A percentile compares a stretch with the other conserved stretches of the same genome.
Conservation (phyloP, 2,888 invertebrate genomes). For the Drepana falcataria region DNA sequence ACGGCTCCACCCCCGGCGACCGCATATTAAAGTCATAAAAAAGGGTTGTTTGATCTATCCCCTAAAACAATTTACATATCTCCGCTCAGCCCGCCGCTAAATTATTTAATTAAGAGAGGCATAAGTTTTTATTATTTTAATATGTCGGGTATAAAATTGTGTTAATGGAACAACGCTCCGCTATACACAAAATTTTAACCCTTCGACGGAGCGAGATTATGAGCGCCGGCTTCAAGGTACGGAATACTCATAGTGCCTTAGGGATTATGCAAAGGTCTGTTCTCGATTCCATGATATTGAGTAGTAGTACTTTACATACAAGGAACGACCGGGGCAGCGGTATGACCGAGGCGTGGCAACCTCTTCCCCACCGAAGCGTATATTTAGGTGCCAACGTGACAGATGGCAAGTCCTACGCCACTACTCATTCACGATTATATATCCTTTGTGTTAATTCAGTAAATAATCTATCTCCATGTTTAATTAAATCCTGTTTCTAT, state of each 20-base stretch:
- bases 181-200: constrained; percentile 59
- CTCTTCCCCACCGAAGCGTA: no score
- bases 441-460: no score
- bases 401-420: no score
- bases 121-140: constrained; percentile 81
- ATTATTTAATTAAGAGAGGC: constrained; percentile 81
- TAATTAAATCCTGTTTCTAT: no score
- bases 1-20: constrained; percentile 56
- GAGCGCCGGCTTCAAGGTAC: constrained; percentile 51
- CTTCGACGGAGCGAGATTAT: constrained; percentile 53
- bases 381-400: no score
- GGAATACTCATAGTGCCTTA: constrained; percentile 17
- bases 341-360: no score
- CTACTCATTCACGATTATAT: no score
- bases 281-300: no score
- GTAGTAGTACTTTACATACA: no score
- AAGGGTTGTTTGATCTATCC: constrained; percentile 81
- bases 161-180: constrained; percentile 72
- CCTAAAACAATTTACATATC: constrained; percentile 80
- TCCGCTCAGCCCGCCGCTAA: constrained; percentile 75
- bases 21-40: constrained; percentile 80
- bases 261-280: neutral
- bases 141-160: constrained; percentile 77
- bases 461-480: no score
- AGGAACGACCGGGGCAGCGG: no score